Percentiles rank a stretch among this genome's conserved stretches.
phyloP scores from a whole-genome alignment of 2,113 vertebrate species.

The Eudorcas thomsonii region DNA sequence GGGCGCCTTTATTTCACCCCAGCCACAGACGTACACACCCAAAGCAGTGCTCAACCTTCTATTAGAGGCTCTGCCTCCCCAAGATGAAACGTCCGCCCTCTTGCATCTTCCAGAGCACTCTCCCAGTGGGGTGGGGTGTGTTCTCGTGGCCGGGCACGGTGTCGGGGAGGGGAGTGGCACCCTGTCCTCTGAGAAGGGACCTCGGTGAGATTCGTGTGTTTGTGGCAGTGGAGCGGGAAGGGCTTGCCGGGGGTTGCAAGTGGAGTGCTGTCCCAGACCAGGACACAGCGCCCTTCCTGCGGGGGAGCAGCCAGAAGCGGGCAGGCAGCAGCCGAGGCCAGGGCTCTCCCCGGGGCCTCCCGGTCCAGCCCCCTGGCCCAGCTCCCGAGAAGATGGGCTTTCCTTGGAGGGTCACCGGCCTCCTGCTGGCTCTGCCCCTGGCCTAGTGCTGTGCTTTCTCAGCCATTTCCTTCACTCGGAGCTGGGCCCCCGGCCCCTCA shows the following conservation, averaged over 20 bases:
- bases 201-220: background rate
- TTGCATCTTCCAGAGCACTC: background rate
- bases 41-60: conserved; percentile 52
- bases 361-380: background rate
- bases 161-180: background rate
- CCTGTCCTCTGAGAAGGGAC: background rate
- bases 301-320: background rate
- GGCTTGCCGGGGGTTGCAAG: background rate
- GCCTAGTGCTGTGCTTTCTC: background rate
- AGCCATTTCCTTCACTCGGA: background rate
- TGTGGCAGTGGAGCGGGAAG: conserved; percentile 13
- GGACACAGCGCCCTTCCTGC: background rate
- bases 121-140: fast-evolving
- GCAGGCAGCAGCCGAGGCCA: background rate
- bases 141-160: background rate
- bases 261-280: background rate
- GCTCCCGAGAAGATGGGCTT: background rate
- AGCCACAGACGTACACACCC: conserved; percentile 22
- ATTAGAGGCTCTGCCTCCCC: conserved; percentile 10
- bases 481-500: background rate
- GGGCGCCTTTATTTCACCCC: background rate
- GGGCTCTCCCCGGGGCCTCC: background rate
- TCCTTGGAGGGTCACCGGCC: background rate
- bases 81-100: background rate
- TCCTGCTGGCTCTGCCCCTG: background rate